Percentiles rank a stretch among this genome's conserved stretches.
Evolutionary conservation across 1,140 invertebrate species (phyloP).

Genomic region (Trichonephila inaurata): DNA sequence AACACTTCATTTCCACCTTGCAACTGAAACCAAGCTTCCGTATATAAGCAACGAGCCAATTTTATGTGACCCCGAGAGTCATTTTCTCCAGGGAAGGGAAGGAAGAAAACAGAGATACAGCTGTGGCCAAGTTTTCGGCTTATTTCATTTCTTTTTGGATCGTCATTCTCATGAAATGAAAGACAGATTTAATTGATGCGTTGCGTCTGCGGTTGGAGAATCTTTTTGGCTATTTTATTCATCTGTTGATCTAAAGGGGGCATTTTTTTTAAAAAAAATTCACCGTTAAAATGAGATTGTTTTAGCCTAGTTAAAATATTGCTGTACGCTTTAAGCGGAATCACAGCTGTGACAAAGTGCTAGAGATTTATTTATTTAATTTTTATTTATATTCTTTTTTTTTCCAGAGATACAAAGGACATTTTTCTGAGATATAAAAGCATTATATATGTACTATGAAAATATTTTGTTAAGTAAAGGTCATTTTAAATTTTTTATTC

Average conservation of each 20-base stretch:
- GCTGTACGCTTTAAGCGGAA: too few species aligned
- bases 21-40: slow-evolving; percentile 53
- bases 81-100: background rate
- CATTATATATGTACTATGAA: too few species aligned
- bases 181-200: slow-evolving; percentile 26
- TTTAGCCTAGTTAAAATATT: too few species aligned
- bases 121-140: slow-evolving; percentile 21
- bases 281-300: too few species aligned
- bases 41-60: slow-evolving; percentile 37
- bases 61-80: slow-evolving; percentile 44
- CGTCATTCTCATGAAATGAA: background rate
- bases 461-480: too few species aligned
- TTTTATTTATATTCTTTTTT: too few species aligned
- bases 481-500: too few species aligned
- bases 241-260: background rate
- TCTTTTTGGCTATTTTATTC: background rate
- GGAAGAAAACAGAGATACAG: background rate
- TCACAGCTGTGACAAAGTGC: too few species aligned
- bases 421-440: too few species aligned
- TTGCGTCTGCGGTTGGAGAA: background rate
- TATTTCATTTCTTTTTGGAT: background rate
- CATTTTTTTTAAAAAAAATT: too few species aligned
- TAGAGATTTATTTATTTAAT: too few species aligned
- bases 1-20: slow-evolving; percentile 58
- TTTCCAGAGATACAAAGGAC: too few species aligned